Base-by-base conservation (phyloP, 2,113 vertebrate genomes). In the Salvelinus sp. region DNA sequence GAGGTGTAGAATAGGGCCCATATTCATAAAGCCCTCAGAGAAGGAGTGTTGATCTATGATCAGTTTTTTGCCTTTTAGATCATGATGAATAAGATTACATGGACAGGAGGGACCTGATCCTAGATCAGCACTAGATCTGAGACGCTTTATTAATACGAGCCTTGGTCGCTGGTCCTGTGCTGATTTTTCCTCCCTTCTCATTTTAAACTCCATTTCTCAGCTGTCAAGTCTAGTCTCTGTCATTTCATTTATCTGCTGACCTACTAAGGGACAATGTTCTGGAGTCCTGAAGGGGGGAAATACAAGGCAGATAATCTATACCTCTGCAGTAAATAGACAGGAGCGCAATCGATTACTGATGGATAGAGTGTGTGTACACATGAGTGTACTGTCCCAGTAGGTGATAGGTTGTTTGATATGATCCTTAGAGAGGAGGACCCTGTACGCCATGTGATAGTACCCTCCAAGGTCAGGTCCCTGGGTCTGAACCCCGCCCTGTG, bases 361-460 rank as follows among this genome's bases (percentile, higher is more conserved):
- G 76, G 65, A 68, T 47, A 79, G 47, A 58, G 23, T 27, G 62
- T 75, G 76, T 27, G 63, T 70, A 4, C 48, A 63, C 38, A 33
- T 48, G 20, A 25, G 48, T 76, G 72, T 57, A 73, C 28, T 30
- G 25, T 25, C 10, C 13, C 14, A 67, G 54, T 27, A 70, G 48
- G 65, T 80, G 58, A 73, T 75, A 20, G 48, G 16, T 47, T 68
- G 25, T 72, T 76, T 85, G 63, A 47, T 62, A 28, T 78, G 69
- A 69, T 65, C 30, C 18, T 50, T 72, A 67, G 10, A 30, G 62
- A 68, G 74, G n/a, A 22, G 20, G 20, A 60, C 20, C 6, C 58
- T 60, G 48, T 33, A 33, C 33, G 33, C 6, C 33, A 33, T 33
- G 33, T 33, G 33, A 6, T 33, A 33, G 33, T 33, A 33, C 33